Conservation (phyloP, 53 echinoderm and acorn worm species). For the Echinometra lucunter region DNA sequence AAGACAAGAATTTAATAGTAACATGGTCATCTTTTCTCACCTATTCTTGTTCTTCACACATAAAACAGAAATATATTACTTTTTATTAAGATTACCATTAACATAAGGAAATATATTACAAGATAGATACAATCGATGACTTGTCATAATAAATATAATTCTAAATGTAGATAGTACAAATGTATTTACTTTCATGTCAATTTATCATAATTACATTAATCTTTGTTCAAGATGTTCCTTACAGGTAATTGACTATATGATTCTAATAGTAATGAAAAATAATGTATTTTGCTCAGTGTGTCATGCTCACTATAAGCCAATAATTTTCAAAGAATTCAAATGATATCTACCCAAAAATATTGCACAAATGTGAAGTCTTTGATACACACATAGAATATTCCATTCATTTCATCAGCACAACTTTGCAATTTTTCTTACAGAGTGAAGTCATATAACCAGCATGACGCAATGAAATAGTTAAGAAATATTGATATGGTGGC, state of each 20-base stretch:
- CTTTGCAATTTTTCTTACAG: not conserved
- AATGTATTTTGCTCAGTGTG: not conserved
- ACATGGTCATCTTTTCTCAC: not conserved
- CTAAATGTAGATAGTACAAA: conserved; percentile 55
- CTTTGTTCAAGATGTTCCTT: conserved; percentile 6
- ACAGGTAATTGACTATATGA: not conserved
- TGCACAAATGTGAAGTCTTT: conserved; percentile 40
- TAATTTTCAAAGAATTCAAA: conserved; percentile 38
- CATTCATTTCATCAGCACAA: not conserved
- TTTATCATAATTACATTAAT: not conserved
- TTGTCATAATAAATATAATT: conserved; percentile 46
- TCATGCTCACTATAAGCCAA: not conserved
- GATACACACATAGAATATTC: conserved; percentile 32
- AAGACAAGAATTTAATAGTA: conserved; percentile 24
- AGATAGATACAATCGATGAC: not conserved
- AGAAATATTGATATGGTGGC: not conserved
- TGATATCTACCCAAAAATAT: conserved; percentile 44
- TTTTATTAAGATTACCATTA: conserved; percentile 16
- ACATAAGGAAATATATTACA: conserved; percentile 46
- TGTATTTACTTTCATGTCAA: not conserved
- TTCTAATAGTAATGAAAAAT: conserved; percentile 26
- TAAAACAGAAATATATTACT: conserved; percentile 46
- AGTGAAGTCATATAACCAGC: not conserved
- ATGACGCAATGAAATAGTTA: not conserved
- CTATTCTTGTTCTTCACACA: conserved; percentile 9